Evolutionary conservation across 2,113 vertebrate genomes (phyloP), one percentile per base, ranked within the genome.

Genomic region (Loxodonta africana): DNA sequence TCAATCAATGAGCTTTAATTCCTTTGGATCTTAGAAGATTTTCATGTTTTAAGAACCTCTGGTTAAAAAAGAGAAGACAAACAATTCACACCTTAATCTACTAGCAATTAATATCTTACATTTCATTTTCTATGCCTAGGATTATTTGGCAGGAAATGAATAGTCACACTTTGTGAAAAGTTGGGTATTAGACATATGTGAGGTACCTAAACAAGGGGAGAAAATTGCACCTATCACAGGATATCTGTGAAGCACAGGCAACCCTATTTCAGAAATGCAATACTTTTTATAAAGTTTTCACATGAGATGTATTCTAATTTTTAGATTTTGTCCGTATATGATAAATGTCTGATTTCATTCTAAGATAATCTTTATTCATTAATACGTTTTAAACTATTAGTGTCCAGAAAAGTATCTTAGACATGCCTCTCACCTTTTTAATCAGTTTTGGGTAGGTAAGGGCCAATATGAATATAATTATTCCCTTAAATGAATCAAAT

Each of bases 321-420:
- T 93, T 41, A 80, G 15, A 78, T 87, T 81, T 73, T 76, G 3
- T 90, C 30, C 18, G 33, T 33, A n/a, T 71, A 10, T 91, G n/a
- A 80, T 48, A 77, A 83, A 14, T 63, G 21, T 83, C 60, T 60
- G 1, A 96, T 53, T 91, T 90, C 48, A 60, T 89, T 85, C 10
- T 21, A 84, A 65, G 2, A 76, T 86, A 14, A 81, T 91, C 1
- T 73, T 91, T 71, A 53, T 73, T 91, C 65, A 53, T 60, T 81
- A 41, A 41, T 91, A 87, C 46, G 21, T 92, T 94, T 97, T 76
- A 71, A 94, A 62, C 88, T 82, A 77, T 48, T 37, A 44, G 65
- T 84, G 20, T 18, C 73, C 82, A 2, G 65, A 82, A 12, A 67
- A 95, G 18, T 77, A 4, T 62, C 57, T 85, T 30, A 82, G 48